Percentiles rank a stretch among this genome's conserved stretches.
Conservation (phyloP, 2,888 invertebrate species). For the Campopleginae sp. region DNA sequence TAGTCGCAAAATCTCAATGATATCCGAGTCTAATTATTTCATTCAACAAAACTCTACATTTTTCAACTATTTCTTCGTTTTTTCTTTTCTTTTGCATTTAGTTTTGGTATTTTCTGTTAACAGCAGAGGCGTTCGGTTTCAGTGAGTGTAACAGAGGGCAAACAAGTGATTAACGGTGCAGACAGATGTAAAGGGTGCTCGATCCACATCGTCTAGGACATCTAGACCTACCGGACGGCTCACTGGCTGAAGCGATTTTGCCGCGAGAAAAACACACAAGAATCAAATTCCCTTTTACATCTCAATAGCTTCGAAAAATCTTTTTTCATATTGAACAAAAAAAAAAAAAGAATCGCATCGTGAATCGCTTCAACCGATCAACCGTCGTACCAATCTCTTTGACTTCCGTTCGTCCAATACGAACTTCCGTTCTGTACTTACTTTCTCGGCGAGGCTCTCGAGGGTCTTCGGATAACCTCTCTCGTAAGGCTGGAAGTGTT, state of each 20-base stretch:
- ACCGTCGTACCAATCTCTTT: slow-evolving; percentile 26
- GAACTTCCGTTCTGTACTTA: slow-evolving; percentile 75
- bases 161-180: slow-evolving; percentile 82
- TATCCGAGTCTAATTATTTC: slow-evolving; percentile 2
- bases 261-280: not conserved
- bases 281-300: not conserved
- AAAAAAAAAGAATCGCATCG: not conserved
- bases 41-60: not conserved
- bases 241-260: slow-evolving; percentile 55
- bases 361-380: slow-evolving; percentile 50
- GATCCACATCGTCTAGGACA: slow-evolving; percentile 84
- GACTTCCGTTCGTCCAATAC: slow-evolving; percentile 13
- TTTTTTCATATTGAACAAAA: too few relatives aligned
- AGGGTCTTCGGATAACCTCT: slow-evolving; percentile 94
- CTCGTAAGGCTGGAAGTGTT: slow-evolving; percentile 95
- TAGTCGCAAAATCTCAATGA: slow-evolving; percentile 48
- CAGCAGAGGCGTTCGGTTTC: slow-evolving; percentile 72
- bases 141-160: slow-evolving; percentile 74
- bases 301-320: not conserved
- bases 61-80: slow-evolving; percentile 43
- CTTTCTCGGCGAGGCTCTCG: slow-evolving; percentile 95
- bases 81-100: slow-evolving; percentile 51
- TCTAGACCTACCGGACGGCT: slow-evolving; percentile 74
- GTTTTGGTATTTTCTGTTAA: slow-evolving; percentile 38
- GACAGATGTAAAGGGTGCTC: slow-evolving; percentile 82